These are phyloP conservation scores for Pitangus sulphuratus DNA, from an alignment of 2,797 vertebrate species.

Conservation along the genomic window DNA sequence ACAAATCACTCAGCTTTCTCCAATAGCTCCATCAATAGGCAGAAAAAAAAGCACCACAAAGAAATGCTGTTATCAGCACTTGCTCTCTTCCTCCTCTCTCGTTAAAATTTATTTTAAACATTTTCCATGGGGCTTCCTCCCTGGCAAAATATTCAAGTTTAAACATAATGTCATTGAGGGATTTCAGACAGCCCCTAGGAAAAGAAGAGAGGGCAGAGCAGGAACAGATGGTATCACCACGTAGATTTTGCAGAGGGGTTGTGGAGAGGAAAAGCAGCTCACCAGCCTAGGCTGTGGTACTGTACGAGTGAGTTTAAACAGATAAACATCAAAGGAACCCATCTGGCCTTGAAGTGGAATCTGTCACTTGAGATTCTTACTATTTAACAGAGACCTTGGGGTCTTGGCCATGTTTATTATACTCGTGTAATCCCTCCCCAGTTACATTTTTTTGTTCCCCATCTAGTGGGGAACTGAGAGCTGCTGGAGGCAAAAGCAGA, in stretches of 20 bases:
- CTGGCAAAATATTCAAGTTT: neutral
- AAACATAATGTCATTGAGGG: neutral
- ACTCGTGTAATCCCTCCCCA: neutral
- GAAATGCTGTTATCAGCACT: neutral
- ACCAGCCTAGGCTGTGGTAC: neutral
- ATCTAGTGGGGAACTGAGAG: neutral
- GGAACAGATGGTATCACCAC: neutral
- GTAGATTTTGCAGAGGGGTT: neutral
- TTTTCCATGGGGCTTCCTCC: neutral
- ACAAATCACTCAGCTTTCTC: neutral
- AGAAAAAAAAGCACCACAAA: neutral
- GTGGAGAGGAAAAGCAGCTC: neutral
- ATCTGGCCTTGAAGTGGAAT: slow-evolving; percentile 48
- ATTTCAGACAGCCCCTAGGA: neutral
- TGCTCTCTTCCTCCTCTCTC: neutral
- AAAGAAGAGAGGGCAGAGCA: neutral
- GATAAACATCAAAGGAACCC: slow-evolving; percentile 55
- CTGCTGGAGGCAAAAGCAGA: slow-evolving; percentile 26
- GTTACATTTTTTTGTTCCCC: neutral
- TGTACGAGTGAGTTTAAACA: neutral
- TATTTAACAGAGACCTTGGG: slow-evolving; percentile 37
- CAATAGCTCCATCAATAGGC: neutral
- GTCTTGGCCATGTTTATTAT: slow-evolving; percentile 51
- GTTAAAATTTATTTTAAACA: neutral
- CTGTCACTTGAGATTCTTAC: slow-evolving; percentile 37